Evolutionary conservation across 1,140 invertebrate species (phyloP), one percentile per base, ranked within the genome.

Genomic region (Diorhabda carinulata): DNA sequence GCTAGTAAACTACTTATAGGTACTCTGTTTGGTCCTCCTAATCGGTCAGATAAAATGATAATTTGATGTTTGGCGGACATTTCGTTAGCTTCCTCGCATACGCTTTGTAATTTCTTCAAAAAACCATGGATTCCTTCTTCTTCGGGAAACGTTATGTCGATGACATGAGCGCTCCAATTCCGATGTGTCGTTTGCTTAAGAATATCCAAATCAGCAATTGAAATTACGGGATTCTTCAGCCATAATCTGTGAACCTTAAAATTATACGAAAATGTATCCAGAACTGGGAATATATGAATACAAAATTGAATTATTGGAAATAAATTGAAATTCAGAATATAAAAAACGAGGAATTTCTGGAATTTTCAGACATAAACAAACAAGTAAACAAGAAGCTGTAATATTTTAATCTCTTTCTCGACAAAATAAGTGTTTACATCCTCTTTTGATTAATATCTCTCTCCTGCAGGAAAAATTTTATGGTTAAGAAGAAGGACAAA

Each of bases 141-240:
- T 70, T 89, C 89, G 7, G 87, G 86, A 84, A 93, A 98, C 58
- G 93, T 95, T 43, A 94, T 93, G 82, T 99, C 95, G 68, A 99
- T 91, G 2, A 96, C 88, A 80, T 92, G 89, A 7, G 93, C 91
- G 85, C 90, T 92, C 96, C 97, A 99, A 7, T 92, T 92, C 62
- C 94, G 88, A 82, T 96, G 91, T n/a, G 83, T 89, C 1, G 91
- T 97, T 25, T 87, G 81, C 77, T 94, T 95, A 4, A 98, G 84
- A 2, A 97, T 89, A 78, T 97, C 90, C 64, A 98, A 85, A 82
- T 99, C 97, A 40, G 87, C 83, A 66, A 98, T 84, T 6, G 96
- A 98, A 3, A 99, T 82, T 71, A 99, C 96, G 9, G 98, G 98
- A 82, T 98, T 95, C 59, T 91, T 88, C 60, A 99, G 83, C 85